Percentiles rank a stretch among this genome's conserved stretches.
These are phyloP conservation scores for Podotricha telesiphe DNA, from an alignment of 2,888 invertebrate species.

Conservation along the genomic window DNA sequence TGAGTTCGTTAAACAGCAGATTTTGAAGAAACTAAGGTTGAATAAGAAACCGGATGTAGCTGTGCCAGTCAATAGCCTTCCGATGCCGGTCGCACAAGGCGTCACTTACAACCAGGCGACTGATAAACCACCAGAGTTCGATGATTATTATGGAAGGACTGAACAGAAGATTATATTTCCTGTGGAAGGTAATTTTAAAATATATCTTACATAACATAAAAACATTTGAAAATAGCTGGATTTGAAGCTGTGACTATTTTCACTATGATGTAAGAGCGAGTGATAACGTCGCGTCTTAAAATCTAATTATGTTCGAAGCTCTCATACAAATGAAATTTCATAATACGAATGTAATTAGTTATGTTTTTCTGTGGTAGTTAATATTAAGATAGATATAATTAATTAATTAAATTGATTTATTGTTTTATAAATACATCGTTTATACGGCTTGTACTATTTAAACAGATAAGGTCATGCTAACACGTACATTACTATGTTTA, in stretches of 20 bases:
- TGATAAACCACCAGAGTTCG: constrained; percentile 84
- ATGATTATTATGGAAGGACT: constrained; percentile 92
- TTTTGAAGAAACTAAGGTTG: constrained; percentile 90
- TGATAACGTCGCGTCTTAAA: too few relatives aligned
- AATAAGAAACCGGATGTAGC: constrained; percentile 88
- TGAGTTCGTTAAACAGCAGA: constrained; percentile 93
- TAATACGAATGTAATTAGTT: background rate
- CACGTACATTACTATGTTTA: background rate
- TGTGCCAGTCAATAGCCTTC: constrained; percentile 85
- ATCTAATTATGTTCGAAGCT: too few relatives aligned
- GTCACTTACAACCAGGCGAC: constrained; percentile 84
- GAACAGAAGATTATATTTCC: constrained; percentile 93
- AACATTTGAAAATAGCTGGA: background rate
- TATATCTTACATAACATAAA: too few relatives aligned
- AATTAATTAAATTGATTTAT: constrained; percentile 7
- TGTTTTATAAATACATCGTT: constrained; percentile 5
- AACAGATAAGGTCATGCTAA: background rate
- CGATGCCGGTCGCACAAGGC: constrained; percentile 90
- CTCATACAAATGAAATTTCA: background rate
- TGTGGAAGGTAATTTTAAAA: constrained; percentile 86
- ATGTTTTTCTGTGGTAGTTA: background rate
- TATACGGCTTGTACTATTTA: background rate
- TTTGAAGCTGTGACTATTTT: background rate
- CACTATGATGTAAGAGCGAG: background rate
- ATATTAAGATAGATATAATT: background rate